These are phyloP conservation scores for Actinia equina DNA, from an alignment of 64 coral and sea anemone species.

Conservation along the genomic window DNA sequence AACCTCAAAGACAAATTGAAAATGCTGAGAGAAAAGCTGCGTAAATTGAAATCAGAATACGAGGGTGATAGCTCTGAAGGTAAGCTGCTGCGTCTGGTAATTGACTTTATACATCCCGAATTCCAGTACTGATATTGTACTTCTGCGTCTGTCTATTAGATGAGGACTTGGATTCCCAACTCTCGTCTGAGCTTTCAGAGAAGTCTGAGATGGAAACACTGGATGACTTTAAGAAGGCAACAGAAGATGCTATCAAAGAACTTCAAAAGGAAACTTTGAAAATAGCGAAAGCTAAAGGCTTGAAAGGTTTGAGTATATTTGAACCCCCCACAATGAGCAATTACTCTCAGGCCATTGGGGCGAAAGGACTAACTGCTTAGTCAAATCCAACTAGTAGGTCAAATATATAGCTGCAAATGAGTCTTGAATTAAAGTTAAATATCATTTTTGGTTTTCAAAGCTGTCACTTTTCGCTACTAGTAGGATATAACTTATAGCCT, in stretches of 20 bases:
- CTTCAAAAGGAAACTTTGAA: constrained; percentile 54
- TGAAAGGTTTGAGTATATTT: background rate
- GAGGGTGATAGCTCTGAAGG: constrained; percentile 6
- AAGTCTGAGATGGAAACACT: constrained; percentile 87
- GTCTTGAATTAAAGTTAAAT: too few species aligned
- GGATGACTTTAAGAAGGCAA: constrained; percentile 82
- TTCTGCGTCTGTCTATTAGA: constrained; percentile 1
- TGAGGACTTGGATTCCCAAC: constrained; percentile 42
- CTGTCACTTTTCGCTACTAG: too few species aligned
- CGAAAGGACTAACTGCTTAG: too few species aligned
- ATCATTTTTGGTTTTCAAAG: too few species aligned
- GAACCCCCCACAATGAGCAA: too few species aligned
- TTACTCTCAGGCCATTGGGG: too few species aligned
- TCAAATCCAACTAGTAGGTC: too few species aligned
- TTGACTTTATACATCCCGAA: background rate
- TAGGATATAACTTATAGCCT: too few species aligned
- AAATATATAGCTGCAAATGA: too few species aligned
- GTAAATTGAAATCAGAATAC: constrained; percentile 62
- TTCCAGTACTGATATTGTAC: background rate
- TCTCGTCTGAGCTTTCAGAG: constrained; percentile 45
- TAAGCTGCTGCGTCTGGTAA: background rate
- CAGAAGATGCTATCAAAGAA: constrained; percentile 79
- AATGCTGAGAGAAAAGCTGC: constrained; percentile 58
- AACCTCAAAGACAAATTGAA: constrained; percentile 61
- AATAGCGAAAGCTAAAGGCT: background rate